phyloP scores from a whole-genome alignment of 37 sponge, comb jelly and placozoan genomes.

The Agelas oroides region DNA sequence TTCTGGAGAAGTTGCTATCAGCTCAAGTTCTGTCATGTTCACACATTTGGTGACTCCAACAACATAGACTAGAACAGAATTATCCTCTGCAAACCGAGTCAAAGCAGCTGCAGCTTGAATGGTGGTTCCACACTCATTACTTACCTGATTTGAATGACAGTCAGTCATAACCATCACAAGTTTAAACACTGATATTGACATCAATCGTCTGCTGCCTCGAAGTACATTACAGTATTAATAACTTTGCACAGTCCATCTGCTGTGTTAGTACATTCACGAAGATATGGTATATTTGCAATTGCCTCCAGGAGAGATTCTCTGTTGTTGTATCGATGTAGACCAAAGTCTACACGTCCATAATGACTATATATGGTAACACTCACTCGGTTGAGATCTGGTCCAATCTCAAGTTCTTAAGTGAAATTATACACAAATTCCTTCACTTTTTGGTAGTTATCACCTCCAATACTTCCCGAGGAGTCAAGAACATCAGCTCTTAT shows the following conservation, averaged over 20 bases:
- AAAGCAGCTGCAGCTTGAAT: not conserved
- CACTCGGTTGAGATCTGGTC: not conserved
- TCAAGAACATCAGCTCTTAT: slow-evolving; percentile 18
- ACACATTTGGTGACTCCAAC: slow-evolving; percentile 10
- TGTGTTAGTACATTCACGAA: slow-evolving; percentile 8
- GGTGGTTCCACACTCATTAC: not conserved
- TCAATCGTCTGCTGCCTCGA: not conserved
- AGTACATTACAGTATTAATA: not conserved
- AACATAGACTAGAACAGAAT: not conserved
- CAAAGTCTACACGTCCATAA: not conserved
- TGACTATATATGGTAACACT: slow-evolving; percentile 2
- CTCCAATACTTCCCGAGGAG: slow-evolving; percentile 15
- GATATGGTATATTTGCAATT: slow-evolving; percentile 2
- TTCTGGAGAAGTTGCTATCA: slow-evolving; percentile 16
- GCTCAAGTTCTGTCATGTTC: not conserved
- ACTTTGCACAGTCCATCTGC: slow-evolving; percentile 22
- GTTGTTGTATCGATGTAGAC: not conserved
- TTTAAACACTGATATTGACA: not conserved
- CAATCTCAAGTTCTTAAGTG: not conserved
- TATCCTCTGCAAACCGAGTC: too few species aligned
- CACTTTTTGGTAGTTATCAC: not conserved
- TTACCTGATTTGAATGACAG: slow-evolving; percentile 1
- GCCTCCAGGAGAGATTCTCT: not conserved
- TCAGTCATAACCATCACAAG: slow-evolving; percentile 17
- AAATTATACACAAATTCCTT: slow-evolving; percentile 3